Percentiles rank a stretch among this genome's conserved stretches.
These are phyloP conservation scores for Papilio gigon DNA, from an alignment of 2,888 invertebrate species.

Conservation along the genomic window DNA sequence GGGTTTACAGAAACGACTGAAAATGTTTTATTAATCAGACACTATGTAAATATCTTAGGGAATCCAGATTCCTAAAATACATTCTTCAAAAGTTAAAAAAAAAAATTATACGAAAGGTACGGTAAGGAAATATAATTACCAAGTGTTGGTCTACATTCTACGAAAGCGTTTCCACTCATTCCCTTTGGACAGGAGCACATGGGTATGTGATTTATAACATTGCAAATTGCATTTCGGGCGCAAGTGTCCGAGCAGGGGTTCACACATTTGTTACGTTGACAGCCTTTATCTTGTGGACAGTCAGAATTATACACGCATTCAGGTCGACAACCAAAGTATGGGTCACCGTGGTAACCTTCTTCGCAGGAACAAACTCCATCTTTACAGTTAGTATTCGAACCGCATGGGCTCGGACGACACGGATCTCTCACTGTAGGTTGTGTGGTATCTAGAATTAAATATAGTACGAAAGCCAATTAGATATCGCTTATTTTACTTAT, in stretches of 20 bases:
- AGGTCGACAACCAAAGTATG: slow-evolving; percentile 85
- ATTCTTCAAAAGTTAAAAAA: neutral
- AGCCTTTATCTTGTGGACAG: slow-evolving; percentile 85
- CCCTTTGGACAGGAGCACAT: slow-evolving; percentile 87
- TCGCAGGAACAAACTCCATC: slow-evolving; percentile 84
- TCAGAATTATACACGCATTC: slow-evolving; percentile 87
- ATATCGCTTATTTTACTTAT: neutral
- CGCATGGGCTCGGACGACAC: slow-evolving; percentile 85
- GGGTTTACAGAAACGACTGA: slow-evolving; percentile 78
- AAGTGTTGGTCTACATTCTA: slow-evolving; percentile 79
- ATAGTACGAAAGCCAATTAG: slow-evolving; percentile 14
- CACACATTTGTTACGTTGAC: slow-evolving; percentile 86
- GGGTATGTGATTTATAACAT: slow-evolving; percentile 87
- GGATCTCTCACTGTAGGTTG: slow-evolving; percentile 67
- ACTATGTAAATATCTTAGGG: neutral
- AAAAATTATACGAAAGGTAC: neutral
- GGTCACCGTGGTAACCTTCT: slow-evolving; percentile 85
- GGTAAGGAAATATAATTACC: slow-evolving; percentile 64
- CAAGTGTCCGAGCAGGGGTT: slow-evolving; percentile 89
- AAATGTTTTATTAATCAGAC: slow-evolving; percentile 46
- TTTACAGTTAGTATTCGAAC: slow-evolving; percentile 82
- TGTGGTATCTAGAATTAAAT: slow-evolving; percentile 54
- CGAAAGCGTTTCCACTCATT: slow-evolving; percentile 86
- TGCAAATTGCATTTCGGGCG: slow-evolving; percentile 86
- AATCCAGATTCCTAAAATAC: neutral